Percentiles rank a stretch among this genome's conserved stretches.
phyloP scores from a whole-genome alignment of 2,888 invertebrate genomes.

The Oscheius sp. region DNA sequence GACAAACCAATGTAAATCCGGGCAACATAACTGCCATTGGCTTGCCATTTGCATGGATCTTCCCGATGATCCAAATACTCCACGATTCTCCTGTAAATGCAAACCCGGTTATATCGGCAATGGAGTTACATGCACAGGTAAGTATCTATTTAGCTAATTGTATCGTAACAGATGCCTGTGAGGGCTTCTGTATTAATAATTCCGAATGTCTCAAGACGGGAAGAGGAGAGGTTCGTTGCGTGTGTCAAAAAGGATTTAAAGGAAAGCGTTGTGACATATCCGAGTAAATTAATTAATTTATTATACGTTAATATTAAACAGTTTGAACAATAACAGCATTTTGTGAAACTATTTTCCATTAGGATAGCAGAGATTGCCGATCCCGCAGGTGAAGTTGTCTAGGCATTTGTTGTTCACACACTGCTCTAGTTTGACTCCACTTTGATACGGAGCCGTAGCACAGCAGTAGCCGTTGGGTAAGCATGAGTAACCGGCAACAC shows the following conservation, averaged over 20 bases:
- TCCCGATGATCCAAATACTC: constrained; percentile 50
- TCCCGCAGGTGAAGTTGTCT: constrained; percentile 36
- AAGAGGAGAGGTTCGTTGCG: constrained; percentile 48
- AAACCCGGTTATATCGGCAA: constrained; percentile 57
- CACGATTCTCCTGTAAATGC: constrained; percentile 55
- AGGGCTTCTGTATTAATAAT: constrained; percentile 50
- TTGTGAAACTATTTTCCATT: constrained; percentile 11
- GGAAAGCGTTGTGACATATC: constrained; percentile 45
- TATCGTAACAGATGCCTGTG: constrained; percentile 43
- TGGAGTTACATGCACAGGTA: constrained; percentile 48
- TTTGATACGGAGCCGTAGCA: constrained; percentile 11
- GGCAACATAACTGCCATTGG: constrained; percentile 56
- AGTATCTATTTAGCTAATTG: not conserved
- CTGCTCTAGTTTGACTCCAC: not conserved
- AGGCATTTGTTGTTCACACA: constrained; percentile 39
- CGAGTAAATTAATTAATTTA: constrained; percentile 16
- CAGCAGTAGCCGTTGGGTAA: constrained; percentile 30
- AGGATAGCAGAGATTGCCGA: constrained; percentile 48
- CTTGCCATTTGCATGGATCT: constrained; percentile 56
- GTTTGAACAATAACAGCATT: not conserved
- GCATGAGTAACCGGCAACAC: constrained; percentile 41
- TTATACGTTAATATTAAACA: constrained; percentile 9
- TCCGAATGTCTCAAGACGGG: constrained; percentile 52
- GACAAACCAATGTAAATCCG: constrained; percentile 54
- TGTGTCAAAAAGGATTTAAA: constrained; percentile 42